Conservation (phyloP, 2,113 vertebrate species). For the Vireo altiloquus region DNA sequence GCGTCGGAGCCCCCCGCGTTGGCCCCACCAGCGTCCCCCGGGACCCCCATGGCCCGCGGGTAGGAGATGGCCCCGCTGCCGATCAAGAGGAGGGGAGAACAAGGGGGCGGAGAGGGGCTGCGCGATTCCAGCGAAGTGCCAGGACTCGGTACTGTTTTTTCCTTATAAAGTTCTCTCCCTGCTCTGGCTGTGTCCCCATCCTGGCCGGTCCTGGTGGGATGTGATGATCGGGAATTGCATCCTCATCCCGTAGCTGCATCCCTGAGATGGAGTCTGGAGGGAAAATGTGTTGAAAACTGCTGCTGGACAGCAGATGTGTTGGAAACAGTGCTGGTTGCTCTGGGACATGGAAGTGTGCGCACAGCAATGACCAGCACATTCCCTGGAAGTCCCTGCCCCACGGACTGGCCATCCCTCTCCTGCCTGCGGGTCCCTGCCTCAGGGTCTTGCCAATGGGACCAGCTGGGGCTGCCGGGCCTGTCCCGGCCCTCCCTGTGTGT, state of each 20-base stretch:
- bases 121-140: not conserved
- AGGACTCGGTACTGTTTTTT: not conserved
- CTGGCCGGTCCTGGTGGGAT: not conserved
- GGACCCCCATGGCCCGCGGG: not conserved
- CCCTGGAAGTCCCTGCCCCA: not conserved
- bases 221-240: not conserved
- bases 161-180: constrained; percentile 52
- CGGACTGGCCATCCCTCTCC: accelerated
- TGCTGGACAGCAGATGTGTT: not conserved
- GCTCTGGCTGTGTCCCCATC: not conserved
- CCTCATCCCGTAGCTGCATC: not conserved
- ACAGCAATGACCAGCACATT: accelerated
- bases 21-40: not conserved
- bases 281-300: not conserved
- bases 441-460: not conserved
- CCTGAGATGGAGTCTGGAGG: not conserved
- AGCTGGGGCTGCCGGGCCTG: too few relatives aligned
- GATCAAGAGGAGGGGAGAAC: not conserved
- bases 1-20: accelerated
- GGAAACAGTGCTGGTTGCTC: not conserved
- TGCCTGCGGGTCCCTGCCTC: not conserved
- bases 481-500: not conserved
- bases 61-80: not conserved
- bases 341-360: accelerated
- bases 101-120: not conserved